phyloP scores from a whole-genome alignment of 2,888 invertebrate species.

The Mongoloraphidia duomilia region DNA sequence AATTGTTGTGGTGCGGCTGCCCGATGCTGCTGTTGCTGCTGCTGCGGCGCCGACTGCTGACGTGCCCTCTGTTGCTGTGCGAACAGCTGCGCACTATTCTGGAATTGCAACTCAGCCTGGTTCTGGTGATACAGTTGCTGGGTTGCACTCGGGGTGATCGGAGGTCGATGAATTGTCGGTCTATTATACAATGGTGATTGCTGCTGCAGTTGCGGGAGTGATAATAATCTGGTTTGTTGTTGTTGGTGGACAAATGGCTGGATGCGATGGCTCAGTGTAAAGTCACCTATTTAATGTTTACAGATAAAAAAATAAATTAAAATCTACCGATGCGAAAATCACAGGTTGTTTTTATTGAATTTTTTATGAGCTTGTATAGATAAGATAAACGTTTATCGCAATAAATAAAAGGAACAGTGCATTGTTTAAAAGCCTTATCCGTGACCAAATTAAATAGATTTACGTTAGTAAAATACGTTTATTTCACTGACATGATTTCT shows the following conservation, averaged over 20 bases:
- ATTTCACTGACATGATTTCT: too few species aligned
- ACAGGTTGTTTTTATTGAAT: too few species aligned
- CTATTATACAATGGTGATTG: conserved; percentile 36
- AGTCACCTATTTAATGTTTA: conserved; percentile 34
- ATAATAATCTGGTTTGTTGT: conserved; percentile 35
- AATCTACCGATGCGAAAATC: too few species aligned
- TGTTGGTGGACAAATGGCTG: conserved; percentile 55
- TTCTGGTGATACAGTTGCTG: conserved; percentile 51
- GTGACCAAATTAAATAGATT: too few species aligned
- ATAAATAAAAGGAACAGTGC: too few species aligned
- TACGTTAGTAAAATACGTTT: too few species aligned
- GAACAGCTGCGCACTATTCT: conserved; percentile 36
- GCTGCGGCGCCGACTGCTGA: conserved; percentile 18
- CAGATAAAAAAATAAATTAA: too few species aligned
- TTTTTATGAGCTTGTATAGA: too few species aligned
- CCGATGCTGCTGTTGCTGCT: conserved; percentile 10
- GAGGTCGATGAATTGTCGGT: conserved; percentile 29
- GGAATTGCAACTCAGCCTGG: conserved; percentile 47
- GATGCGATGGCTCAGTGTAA: conserved; percentile 56
- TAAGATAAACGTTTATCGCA: too few species aligned
- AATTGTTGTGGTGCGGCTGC: conserved; percentile 29
- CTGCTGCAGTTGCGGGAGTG: conserved; percentile 42
- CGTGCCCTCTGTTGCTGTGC: conserved; percentile 33
- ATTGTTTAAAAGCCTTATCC: too few species aligned
- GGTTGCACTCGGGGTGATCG: conserved; percentile 31